Percentiles rank a stretch among this genome's conserved stretches.
These are phyloP conservation scores for Tetragonula carbonaria DNA, from an alignment of 2,888 invertebrate genomes.

Conservation along the genomic window DNA sequence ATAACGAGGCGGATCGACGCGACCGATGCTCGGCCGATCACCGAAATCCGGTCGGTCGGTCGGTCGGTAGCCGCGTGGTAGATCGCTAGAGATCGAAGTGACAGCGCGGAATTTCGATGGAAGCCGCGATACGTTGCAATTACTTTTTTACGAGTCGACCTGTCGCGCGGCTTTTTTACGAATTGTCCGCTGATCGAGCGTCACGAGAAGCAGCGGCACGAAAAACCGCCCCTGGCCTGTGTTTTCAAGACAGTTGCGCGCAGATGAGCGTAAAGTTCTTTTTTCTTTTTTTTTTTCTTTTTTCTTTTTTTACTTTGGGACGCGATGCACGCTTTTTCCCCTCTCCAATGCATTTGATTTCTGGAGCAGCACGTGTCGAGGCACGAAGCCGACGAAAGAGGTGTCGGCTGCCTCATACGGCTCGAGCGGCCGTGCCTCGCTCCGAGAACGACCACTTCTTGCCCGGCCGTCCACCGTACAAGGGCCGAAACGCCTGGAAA, in stretches of 20 bases:
- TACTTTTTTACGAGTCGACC: slow-evolving; percentile 28
- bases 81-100: not conserved
- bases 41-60: slow-evolving; percentile 49
- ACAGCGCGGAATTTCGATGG: slow-evolving; percentile 37
- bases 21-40: slow-evolving; percentile 35
- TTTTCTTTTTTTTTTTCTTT: slow-evolving; percentile 38
- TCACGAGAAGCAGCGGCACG: not conserved
- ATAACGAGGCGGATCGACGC: slow-evolving; percentile 46
- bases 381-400: slow-evolving; percentile 61
- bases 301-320: slow-evolving; percentile 53
- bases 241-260: slow-evolving; percentile 35
- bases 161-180: slow-evolving; percentile 35
- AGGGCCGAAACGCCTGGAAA: slow-evolving; percentile 65
- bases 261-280: slow-evolving; percentile 27
- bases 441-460: slow-evolving; percentile 66
- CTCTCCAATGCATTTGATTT: slow-evolving; percentile 56
- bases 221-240: slow-evolving; percentile 28
- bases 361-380: slow-evolving; percentile 67
- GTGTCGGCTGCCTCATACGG: slow-evolving; percentile 65
- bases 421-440: slow-evolving; percentile 49
- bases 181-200: slow-evolving; percentile 8
- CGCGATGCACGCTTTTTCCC: slow-evolving; percentile 46
- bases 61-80: not conserved
- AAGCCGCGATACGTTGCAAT: slow-evolving; percentile 49
- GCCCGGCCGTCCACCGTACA: slow-evolving; percentile 51